Percentiles rank a stretch among this genome's conserved stretches.
Conservation (phyloP, 1,140 invertebrate genomes). For the Melipona quadrifasciata region DNA sequence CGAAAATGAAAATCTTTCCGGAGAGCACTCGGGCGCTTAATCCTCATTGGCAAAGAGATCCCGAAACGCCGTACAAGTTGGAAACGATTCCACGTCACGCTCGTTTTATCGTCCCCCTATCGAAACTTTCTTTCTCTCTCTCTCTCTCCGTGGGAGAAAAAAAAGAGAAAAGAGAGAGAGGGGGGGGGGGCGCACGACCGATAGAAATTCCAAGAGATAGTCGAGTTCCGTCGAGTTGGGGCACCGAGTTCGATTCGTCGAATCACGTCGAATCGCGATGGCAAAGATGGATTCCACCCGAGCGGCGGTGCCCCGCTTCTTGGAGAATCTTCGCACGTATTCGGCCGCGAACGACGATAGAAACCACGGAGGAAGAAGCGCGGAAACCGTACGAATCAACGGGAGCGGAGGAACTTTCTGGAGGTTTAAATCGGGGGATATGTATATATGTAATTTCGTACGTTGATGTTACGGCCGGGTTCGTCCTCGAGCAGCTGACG, state of each 20-base stretch:
- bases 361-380: not conserved
- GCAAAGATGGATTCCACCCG: not conserved
- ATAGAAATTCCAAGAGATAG: not conserved
- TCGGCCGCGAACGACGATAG: not conserved
- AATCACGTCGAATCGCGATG: conserved; percentile 2
- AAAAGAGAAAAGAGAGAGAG: too few species aligned
- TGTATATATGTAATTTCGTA: conserved; percentile 65
- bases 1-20: not conserved
- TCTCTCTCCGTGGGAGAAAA: too few species aligned
- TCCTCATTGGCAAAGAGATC: not conserved
- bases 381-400: not conserved
- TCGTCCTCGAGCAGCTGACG: conserved; percentile 87
- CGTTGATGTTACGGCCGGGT: conserved; percentile 88
- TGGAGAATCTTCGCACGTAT: conserved; percentile 2
- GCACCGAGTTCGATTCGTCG: not conserved
- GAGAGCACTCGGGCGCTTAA: not conserved
- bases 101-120: not conserved
- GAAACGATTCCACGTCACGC: not conserved
- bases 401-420: not conserved
- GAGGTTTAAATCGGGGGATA: not conserved
- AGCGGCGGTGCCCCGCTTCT: not conserved
- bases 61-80: not conserved
- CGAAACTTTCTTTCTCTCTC: not conserved
- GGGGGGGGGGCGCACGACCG: not conserved
- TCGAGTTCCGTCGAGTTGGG: not conserved